Evolutionary conservation across 2,888 invertebrate species (phyloP), one percentile per base, ranked within the genome.

Genomic region (Agonum fuliginosum): DNA sequence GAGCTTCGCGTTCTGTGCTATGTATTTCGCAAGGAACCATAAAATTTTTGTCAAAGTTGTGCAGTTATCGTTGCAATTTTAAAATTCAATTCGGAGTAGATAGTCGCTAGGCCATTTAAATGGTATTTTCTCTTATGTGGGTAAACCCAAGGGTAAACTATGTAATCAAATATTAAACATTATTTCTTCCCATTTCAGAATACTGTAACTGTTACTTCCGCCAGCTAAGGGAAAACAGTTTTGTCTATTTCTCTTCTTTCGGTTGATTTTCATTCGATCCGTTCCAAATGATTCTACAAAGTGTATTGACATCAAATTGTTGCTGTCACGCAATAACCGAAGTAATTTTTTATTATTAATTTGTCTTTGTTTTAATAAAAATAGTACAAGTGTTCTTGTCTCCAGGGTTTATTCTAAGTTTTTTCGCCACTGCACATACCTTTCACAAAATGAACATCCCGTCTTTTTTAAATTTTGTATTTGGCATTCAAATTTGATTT

Each of bases 151-250:
- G 70, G 48, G 70, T 48, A 24, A 22, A 17, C 46, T 14, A 27
- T 48, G 24, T 46, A n/a, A 70, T 70, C 20, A 70, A 70, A 70
- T 70, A 70, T 70, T 70, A 37, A 69, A 17, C 34, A 34, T 34
- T 30, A 65, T 65, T 34, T 34, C 24, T 34, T 30, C 34, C 34
- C 17, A 27, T 65, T 34, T 4, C 48, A 6, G 14, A 48, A 48
- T 34, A 65, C 4, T 12, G n/a, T 43, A 5, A 20, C 62, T 62
- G 24, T 34, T 65, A 3, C 48, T 34, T 34, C 19, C 48, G 19
- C 48, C 14, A 20, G 19, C 48, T 6, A 20, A 54, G n/a, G 22
- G 19, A 20, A n/a, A 19, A 10, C 54, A 22, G 20, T 54, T 19
- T 6, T 17, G 14, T 46, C 2, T 46, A 46, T 4, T 2, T 14